phyloP scores from a whole-genome alignment of 2,113 vertebrate genomes.

The Pholis gunnellus region DNA sequence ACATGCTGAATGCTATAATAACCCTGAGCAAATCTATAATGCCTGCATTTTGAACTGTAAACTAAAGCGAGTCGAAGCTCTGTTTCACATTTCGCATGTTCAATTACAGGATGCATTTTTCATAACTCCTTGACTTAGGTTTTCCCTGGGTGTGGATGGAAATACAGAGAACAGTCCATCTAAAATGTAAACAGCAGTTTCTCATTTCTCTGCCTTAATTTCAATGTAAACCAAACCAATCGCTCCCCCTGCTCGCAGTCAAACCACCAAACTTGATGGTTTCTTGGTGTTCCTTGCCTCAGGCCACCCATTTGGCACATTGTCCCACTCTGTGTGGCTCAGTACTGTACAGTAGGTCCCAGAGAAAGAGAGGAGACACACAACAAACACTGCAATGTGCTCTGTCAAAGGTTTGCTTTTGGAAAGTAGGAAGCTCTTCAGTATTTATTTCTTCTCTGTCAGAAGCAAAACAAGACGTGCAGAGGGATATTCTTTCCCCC shows the following conservation, averaged over 20 bases:
- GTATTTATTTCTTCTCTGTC: slow-evolving; percentile 9
- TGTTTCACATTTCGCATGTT: slow-evolving; percentile 67
- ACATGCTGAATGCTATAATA: slow-evolving; percentile 42
- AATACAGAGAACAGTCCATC: slow-evolving; percentile 69
- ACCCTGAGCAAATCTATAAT: slow-evolving; percentile 46
- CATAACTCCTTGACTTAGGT: slow-evolving; percentile 59
- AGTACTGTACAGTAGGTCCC: slow-evolving; percentile 52
- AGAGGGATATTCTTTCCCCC: neutral
- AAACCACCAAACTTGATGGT: slow-evolving; percentile 82
- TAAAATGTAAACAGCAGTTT: slow-evolving; percentile 80
- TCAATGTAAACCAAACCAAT: slow-evolving; percentile 81
- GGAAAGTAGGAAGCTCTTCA: slow-evolving; percentile 14
- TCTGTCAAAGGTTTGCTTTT: slow-evolving; percentile 23
- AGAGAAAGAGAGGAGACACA: slow-evolving; percentile 39
- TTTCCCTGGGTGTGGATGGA: slow-evolving; percentile 72
- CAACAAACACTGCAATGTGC: slow-evolving; percentile 6
- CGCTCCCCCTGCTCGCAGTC: slow-evolving; percentile 62
- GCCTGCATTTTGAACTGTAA: slow-evolving; percentile 44
- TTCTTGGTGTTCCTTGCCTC: slow-evolving; percentile 80
- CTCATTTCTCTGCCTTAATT: slow-evolving; percentile 82
- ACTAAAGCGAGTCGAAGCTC: slow-evolving; percentile 49
- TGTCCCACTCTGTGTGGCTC: slow-evolving; percentile 65
- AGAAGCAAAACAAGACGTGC: neutral
- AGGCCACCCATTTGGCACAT: slow-evolving; percentile 70
- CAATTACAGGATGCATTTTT: slow-evolving; percentile 66